Conservation (phyloP, 2,797 vertebrate species). For the Enteromius paludinosus region DNA sequence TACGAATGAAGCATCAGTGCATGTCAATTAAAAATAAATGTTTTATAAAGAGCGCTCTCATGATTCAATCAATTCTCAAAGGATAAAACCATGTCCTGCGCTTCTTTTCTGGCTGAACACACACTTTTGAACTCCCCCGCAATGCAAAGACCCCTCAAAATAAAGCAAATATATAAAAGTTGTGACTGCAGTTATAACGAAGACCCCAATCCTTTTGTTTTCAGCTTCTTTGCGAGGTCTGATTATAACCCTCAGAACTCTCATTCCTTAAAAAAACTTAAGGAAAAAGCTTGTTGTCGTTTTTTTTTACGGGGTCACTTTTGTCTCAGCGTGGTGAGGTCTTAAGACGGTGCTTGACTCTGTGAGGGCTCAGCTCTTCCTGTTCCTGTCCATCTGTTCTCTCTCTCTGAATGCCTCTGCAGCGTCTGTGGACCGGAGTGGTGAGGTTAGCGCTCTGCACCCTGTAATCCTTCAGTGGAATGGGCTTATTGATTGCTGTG, state of each 20-base stretch:
- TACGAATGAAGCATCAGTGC: background rate
- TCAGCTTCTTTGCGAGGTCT: background rate
- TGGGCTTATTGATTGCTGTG: slow-evolving; percentile 91
- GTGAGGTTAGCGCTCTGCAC: slow-evolving; percentile 87
- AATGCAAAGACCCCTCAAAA: background rate
- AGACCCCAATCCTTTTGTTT: background rate
- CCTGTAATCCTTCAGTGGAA: slow-evolving; percentile 93
- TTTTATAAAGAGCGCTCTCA: background rate
- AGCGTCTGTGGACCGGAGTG: slow-evolving; percentile 78
- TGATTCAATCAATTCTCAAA: background rate
- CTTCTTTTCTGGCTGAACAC: background rate
- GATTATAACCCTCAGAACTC: background rate
- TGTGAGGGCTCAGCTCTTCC: slow-evolving; percentile 10
- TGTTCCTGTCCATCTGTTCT: slow-evolving; percentile 34
- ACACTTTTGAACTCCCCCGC: background rate
- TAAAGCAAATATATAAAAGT: background rate
- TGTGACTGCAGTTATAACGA: background rate
- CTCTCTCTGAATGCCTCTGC: slow-evolving; percentile 13
- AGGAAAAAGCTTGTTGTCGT: background rate
- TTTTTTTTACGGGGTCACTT: background rate
- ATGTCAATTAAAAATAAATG: background rate
- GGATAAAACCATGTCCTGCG: background rate
- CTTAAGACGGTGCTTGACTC: slow-evolving; percentile 10
- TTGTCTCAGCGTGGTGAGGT: background rate
- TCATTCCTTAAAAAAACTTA: too few species aligned